Evolutionary conservation across 2,888 invertebrate genomes (phyloP).

Genomic region (Brachyptera risi): DNA sequence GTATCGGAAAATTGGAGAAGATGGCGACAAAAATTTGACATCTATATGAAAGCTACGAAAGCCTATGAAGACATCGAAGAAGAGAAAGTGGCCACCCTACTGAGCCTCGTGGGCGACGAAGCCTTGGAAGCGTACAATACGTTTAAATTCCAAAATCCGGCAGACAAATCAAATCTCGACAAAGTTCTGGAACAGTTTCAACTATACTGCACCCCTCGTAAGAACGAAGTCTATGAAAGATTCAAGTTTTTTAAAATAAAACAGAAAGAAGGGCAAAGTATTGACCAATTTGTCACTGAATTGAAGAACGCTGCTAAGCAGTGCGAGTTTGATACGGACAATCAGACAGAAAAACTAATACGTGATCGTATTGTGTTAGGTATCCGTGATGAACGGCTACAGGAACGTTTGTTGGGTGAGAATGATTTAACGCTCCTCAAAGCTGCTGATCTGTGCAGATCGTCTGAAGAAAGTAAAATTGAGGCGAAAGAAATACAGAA

Average conservation of each 20-base stretch:
- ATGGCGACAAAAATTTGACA: not conserved
- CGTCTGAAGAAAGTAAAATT: not conserved
- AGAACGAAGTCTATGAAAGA: not conserved
- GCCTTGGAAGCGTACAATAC: not conserved
- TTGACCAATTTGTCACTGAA: no score
- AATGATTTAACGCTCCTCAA: not conserved
- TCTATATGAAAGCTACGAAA: not conserved
- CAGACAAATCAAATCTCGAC: not conserved
- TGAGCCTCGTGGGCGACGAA: not conserved
- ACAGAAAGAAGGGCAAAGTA: not conserved
- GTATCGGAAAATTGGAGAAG: not conserved
- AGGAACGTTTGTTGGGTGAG: not conserved
- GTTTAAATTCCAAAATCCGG: not conserved
- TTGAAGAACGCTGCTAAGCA: no score
- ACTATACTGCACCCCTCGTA: not conserved
- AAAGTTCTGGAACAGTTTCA: not conserved
- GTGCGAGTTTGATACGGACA: no score
- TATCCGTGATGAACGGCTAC: not conserved
- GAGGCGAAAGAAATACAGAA: not conserved
- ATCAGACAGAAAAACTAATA: not conserved
- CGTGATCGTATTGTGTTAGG: not conserved
- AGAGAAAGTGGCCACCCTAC: not conserved
- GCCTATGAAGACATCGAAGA: not conserved
- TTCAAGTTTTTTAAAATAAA: not conserved
- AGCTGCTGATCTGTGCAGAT: not conserved